Base-by-base conservation (phyloP, 2,888 invertebrate species). In the Neoaliturus tenellus region DNA sequence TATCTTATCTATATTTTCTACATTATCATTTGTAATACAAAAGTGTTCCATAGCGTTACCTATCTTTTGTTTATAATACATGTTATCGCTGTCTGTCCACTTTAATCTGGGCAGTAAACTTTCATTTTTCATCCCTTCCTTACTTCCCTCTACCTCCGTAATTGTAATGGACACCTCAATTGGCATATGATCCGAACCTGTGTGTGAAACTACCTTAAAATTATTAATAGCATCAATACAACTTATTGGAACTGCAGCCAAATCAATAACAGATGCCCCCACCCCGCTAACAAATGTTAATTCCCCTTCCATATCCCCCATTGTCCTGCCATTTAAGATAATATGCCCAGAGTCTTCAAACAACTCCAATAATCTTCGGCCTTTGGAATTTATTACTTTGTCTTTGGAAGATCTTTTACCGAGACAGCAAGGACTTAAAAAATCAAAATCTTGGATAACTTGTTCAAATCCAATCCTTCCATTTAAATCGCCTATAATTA, bases 191-290 rank as follows among this genome's bases (percentile, higher is more conserved):
- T 73, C 39, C 0, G 39, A 39, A 3, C 73, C 35, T 17, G 23
- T 20, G n/a, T 39, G 33, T 20, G 35, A 14, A 35, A 73, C 23
- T 41, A 73, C n/a, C 10, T 25, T 73, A 25, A 73, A 73, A 41
- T 73, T 25, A 41, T 39, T 25, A 3, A 73, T 23, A 39, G 14
- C 28, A 35, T 73, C 41, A 5, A 39, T 12, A 41, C 73, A 73
- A 17, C 35, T 44, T 20, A 73, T n/a, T n/a, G 41, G 35, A 35
- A 73, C 41, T 44, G 35, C 25, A 14, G 73, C 73, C 25, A 39
- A 73, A 44, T 73, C 73, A 73, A 73, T 73, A 73, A 73, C 73
- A 0, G 73, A 35, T n/a, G 73, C 41, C 12, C 73, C 41, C 25
- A 41, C 17, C 14, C 10, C 17, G 20, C 44, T 73, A 20, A 73